A percentile compares a stretch with the other conserved stretches of the same genome.
These are phyloP conservation scores for Mythimna lalbum DNA, from an alignment of 2,888 invertebrate species.

Conservation along the genomic window DNA sequence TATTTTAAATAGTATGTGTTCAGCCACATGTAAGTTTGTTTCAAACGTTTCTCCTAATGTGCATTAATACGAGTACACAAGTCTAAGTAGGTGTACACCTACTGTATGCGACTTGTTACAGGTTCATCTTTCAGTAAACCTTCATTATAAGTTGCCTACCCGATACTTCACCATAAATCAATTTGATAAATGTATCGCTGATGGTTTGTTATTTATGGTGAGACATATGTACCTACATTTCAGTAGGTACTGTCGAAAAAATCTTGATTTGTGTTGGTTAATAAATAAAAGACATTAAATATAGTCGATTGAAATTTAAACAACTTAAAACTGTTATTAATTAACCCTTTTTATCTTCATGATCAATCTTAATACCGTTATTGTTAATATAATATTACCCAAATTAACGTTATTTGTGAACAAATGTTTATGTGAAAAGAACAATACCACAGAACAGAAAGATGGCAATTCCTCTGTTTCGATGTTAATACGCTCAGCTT, in stretches of 20 bases:
- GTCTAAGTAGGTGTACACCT: too few relatives aligned
- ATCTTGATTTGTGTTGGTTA: background rate
- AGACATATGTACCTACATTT: background rate
- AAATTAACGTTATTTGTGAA: background rate
- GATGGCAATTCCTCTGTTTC: background rate
- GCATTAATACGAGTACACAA: conserved; percentile 2
- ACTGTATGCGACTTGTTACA: conserved; percentile 9
- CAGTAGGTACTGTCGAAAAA: background rate
- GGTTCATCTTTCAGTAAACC: conserved; percentile 35
- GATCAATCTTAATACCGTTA: conserved; percentile 2
- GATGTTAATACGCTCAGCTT: conserved; percentile 17
- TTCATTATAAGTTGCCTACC: conserved; percentile 44
- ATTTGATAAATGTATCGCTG: conserved; percentile 57
- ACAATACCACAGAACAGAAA: background rate
- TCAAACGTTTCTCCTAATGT: background rate
- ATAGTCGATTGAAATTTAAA: background rate
- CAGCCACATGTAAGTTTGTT: background rate
- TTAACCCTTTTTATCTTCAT: conserved; percentile 26
- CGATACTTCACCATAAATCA: conserved; percentile 56
- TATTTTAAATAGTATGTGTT: background rate
- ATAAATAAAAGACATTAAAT: background rate
- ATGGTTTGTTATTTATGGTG: conserved; percentile 50
- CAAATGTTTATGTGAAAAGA: background rate
- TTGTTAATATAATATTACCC: background rate
- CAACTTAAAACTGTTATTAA: background rate